phyloP scores from a whole-genome alignment of 2,113 vertebrate species.

The Myodes glareolus region DNA sequence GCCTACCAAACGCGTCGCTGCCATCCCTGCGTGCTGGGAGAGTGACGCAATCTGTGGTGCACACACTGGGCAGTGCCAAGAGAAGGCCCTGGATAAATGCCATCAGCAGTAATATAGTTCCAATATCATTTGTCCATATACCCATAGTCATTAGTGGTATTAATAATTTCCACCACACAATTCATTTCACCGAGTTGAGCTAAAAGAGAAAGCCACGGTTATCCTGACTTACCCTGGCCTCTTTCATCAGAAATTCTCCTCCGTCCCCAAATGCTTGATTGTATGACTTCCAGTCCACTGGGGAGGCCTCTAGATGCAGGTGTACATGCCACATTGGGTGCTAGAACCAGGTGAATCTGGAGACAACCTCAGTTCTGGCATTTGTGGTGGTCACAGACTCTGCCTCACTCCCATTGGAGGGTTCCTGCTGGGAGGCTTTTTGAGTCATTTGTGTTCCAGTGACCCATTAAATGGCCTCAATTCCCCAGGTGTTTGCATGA shows the following conservation, averaged over 20 bases:
- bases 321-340: too few relatives aligned
- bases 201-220: neutral
- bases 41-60: neutral
- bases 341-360: rapidly evolving
- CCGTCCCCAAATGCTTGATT: neutral
- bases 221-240: neutral
- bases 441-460: neutral
- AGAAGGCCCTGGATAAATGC: neutral
- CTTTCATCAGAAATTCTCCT: neutral
- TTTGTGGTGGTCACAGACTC: neutral
- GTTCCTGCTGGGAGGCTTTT: neutral
- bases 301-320: neutral
- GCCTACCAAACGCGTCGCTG: neutral
- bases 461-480: neutral
- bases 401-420: neutral
- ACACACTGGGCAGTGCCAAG: neutral
- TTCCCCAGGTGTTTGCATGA: neutral
- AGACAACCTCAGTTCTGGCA: neutral
- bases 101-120: neutral
- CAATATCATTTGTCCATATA: neutral
- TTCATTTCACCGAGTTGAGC: neutral
- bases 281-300: neutral
- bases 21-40: neutral
- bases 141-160: neutral
- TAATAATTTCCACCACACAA: neutral